Conservation (phyloP, 1,140 invertebrate genomes). For the Nasonia vitripennis region DNA sequence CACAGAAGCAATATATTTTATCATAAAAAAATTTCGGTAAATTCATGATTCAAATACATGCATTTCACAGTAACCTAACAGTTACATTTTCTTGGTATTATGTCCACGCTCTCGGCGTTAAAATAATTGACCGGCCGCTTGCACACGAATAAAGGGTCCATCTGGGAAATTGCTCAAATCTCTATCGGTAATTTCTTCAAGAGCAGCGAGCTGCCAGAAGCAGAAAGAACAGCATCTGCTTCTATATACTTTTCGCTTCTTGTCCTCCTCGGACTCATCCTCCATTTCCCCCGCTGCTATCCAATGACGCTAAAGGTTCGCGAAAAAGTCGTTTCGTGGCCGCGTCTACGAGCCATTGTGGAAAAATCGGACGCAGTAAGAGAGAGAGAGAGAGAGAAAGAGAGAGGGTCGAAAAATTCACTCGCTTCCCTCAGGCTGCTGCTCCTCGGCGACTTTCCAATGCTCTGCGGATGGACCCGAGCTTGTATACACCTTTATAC, state of each 20-base stretch:
- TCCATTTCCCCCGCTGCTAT: background rate
- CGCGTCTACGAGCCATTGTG: conserved; percentile 60
- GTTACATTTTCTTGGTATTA: background rate
- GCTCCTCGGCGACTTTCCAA: conserved; percentile 18
- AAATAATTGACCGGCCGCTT: conserved; percentile 67
- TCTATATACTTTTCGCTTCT: background rate
- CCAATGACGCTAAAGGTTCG: conserved; percentile 60
- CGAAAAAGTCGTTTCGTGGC: conserved; percentile 64
- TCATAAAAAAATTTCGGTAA: too few species aligned
- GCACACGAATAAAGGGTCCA: conserved; percentile 65
- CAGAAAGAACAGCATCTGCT: conserved; percentile 1
- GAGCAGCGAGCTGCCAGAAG: conserved; percentile 44
- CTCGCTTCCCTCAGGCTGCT: conserved; percentile 6
- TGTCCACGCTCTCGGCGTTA: background rate
- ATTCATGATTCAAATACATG: too few species aligned
- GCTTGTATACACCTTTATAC: conserved; percentile 3
- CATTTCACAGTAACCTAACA: background rate
- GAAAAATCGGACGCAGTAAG: conserved; percentile 43
- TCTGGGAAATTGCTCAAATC: conserved; percentile 73
- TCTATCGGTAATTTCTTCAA: conserved; percentile 69
- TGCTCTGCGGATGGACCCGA: background rate
- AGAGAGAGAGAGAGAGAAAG: background rate
- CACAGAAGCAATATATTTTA: too few species aligned
- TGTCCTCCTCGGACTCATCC: background rate
- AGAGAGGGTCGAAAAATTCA: conserved; percentile 16